Percentiles rank a stretch among this genome's conserved stretches.
Evolutionary conservation across 2,113 vertebrate genomes (phyloP).

Genomic region (Oreocharis arfaki): DNA sequence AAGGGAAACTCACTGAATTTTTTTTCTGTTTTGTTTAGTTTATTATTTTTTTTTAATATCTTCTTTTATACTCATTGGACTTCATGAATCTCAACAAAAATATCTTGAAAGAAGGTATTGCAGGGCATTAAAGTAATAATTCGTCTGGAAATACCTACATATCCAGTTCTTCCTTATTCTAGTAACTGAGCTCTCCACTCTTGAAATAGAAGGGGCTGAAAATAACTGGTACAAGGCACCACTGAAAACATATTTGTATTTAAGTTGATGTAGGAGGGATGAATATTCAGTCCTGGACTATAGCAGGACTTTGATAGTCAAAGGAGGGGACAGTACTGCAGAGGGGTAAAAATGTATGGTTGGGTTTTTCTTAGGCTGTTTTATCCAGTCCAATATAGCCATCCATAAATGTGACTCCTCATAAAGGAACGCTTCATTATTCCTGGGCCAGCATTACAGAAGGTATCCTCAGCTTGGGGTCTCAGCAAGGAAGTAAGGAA

Average conservation of each 20-base stretch:
- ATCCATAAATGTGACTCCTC: accelerated
- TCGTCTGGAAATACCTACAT: neutral
- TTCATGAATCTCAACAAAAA: neutral
- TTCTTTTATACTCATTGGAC: neutral
- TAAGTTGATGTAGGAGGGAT: neutral
- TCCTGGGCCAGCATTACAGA: neutral
- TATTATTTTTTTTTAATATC: neutral
- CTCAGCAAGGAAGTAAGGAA: neutral
- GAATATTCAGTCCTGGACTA: neutral
- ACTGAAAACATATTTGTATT: neutral
- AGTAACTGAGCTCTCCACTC: neutral
- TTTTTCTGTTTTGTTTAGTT: neutral
- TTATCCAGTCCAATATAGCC: accelerated
- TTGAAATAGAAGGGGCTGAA: neutral
- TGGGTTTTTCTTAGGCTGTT: neutral
- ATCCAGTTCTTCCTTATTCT: neutral
- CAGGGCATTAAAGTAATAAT: neutral
- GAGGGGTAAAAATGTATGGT: neutral
- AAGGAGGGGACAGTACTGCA: neutral
- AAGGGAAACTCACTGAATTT: neutral
- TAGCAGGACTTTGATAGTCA: neutral
- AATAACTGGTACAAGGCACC: neutral
- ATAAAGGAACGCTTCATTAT: neutral
- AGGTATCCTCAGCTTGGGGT: neutral
- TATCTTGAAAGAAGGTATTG: neutral